These are phyloP conservation scores for Albula goreensis DNA, from an alignment of 2,113 vertebrate genomes.

Conservation along the genomic window DNA sequence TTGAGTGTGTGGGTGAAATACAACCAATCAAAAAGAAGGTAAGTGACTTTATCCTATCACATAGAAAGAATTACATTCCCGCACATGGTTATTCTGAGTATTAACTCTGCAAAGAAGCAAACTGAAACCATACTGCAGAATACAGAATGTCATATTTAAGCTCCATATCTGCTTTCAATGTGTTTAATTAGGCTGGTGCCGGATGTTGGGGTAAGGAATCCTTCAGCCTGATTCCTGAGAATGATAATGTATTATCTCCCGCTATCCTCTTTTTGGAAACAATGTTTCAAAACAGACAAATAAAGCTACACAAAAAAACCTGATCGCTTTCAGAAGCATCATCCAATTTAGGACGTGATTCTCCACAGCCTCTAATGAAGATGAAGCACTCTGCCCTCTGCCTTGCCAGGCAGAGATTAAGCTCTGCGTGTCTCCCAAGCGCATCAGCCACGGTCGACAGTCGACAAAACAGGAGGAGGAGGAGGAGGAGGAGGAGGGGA, in stretches of 20 bases:
- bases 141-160: too few relatives aligned
- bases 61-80: background rate
- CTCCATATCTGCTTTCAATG: too few relatives aligned
- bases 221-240: background rate
- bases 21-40: background rate
- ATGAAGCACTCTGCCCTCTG: background rate
- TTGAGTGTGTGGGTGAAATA: background rate
- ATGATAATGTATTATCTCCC: background rate
- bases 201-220: too few relatives aligned
- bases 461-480: background rate
- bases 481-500: background rate
- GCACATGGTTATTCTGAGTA: background rate
- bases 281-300: constrained; percentile 4
- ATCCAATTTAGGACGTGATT: background rate
- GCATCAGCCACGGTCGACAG: background rate
- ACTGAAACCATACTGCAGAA: background rate
- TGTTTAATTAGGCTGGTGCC: too few relatives aligned
- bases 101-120: background rate
- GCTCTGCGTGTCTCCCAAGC: background rate
- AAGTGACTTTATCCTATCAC: background rate
- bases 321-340: background rate
- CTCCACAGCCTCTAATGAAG: background rate
- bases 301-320: background rate
- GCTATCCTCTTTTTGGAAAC: background rate
- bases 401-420: background rate